Evolutionary conservation across 2,888 invertebrate genomes (phyloP).

Genomic region (Aethes cnicana): DNA sequence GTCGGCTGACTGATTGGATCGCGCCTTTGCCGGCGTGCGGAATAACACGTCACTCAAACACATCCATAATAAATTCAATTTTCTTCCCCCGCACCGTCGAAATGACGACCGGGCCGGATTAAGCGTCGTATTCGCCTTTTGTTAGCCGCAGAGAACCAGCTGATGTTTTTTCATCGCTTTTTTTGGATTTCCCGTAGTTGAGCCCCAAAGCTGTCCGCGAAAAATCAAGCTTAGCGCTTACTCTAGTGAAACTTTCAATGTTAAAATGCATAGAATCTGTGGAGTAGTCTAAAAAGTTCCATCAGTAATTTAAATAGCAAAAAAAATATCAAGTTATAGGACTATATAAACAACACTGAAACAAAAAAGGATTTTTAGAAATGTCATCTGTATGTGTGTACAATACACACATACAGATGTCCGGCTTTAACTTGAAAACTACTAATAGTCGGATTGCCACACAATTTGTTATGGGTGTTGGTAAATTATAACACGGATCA

Average conservation of each 20-base stretch:
- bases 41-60: constrained; percentile 82
- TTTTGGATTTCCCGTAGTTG: constrained; percentile 38
- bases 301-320: no score
- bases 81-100: constrained; percentile 63
- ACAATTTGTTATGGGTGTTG: no score
- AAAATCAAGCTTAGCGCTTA: constrained; percentile 26
- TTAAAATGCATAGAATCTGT: no score
- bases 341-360: no score
- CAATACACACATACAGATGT: no score
- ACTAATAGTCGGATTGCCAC: no score
- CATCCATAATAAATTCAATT: constrained; percentile 82
- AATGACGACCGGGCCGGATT: constrained; percentile 77
- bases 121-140: constrained; percentile 76
- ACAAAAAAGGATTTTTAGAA: no score
- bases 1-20: constrained; percentile 73
- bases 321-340: no score
- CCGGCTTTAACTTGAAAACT: no score
- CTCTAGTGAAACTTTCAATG: constrained; percentile 23
- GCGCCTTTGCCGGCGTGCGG: constrained; percentile 71
- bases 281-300: no score
- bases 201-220: constrained; percentile 32
- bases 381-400: no score
- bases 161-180: constrained; percentile 40
- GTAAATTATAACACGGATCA: no score
- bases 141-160: constrained; percentile 56